Percentiles rank a stretch among this genome's conserved stretches.
phyloP scores from a whole-genome alignment of 1,140 invertebrate species.

The Drosophila novamexicana region DNA sequence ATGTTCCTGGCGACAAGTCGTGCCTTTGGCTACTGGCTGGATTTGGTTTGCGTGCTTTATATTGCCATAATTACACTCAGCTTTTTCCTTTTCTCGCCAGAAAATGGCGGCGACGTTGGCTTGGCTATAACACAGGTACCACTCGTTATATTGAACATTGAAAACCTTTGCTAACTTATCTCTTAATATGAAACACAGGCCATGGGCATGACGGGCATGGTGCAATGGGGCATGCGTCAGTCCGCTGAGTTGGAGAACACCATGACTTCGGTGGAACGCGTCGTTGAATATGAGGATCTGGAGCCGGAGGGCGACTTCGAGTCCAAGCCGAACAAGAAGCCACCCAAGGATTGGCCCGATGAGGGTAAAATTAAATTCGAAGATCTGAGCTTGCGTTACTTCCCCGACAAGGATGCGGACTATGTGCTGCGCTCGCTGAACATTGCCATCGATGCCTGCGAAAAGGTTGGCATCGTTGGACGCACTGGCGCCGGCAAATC shows the following conservation, averaged over 20 bases:
- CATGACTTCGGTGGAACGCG: slow-evolving; percentile 93
- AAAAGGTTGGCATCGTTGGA: slow-evolving; percentile 92
- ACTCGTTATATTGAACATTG: neutral
- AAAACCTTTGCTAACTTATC: neutral
- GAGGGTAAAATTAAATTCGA: slow-evolving; percentile 89
- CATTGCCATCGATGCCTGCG: slow-evolving; percentile 86
- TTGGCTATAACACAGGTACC: slow-evolving; percentile 88
- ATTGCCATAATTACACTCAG: slow-evolving; percentile 89
- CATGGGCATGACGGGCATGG: slow-evolving; percentile 92
- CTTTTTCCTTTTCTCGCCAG: slow-evolving; percentile 87
- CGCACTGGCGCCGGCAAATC: slow-evolving; percentile 97
- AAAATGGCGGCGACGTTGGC: slow-evolving; percentile 90
- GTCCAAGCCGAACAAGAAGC: slow-evolving; percentile 87
- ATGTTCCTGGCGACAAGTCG: slow-evolving; percentile 88
- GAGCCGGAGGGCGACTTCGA: slow-evolving; percentile 89
- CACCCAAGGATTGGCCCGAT: slow-evolving; percentile 89
- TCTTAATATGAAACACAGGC: slow-evolving; percentile 85
- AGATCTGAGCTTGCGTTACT: slow-evolving; percentile 88
- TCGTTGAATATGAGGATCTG: slow-evolving; percentile 90
- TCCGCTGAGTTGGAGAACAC: slow-evolving; percentile 92
- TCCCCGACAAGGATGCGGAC: slow-evolving; percentile 86
- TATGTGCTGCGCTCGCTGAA: slow-evolving; percentile 87
- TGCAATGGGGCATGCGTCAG: slow-evolving; percentile 94
- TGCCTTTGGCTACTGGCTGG: slow-evolving; percentile 91
- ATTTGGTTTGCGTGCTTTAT: slow-evolving; percentile 90